Conservation (phyloP, 2,888 invertebrate genomes). For the Toxonevra muliebris region DNA sequence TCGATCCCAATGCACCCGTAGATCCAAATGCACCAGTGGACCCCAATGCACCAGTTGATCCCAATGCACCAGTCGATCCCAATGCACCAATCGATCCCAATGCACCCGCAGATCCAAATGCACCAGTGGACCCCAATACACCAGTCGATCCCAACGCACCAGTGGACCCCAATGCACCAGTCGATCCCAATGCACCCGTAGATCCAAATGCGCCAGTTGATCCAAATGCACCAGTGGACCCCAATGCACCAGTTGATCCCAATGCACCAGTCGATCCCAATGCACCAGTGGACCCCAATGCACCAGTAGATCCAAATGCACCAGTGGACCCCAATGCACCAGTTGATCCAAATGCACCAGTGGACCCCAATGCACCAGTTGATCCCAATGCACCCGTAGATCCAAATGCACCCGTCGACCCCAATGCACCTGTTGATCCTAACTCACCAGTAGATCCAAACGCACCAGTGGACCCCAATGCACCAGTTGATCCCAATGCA, state of each 20-base stretch:
- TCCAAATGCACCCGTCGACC: slow-evolving; percentile 23
- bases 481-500: slow-evolving; percentile 24
- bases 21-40: slow-evolving; percentile 31
- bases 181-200: slow-evolving; percentile 28
- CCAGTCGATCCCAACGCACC: slow-evolving; percentile 26
- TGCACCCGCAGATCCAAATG: slow-evolving; percentile 23
- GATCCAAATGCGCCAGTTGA: slow-evolving; percentile 27
- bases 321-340: slow-evolving; percentile 27
- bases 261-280: slow-evolving; percentile 22
- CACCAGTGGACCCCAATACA: slow-evolving; percentile 18
- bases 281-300: slow-evolving; percentile 22
- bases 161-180: slow-evolving; percentile 35
- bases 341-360: slow-evolving; percentile 27
- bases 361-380: not conserved
- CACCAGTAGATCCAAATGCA: slow-evolving; percentile 21
- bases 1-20: slow-evolving; percentile 7
- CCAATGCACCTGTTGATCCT: slow-evolving; percentile 21
- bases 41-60: slow-evolving; percentile 10
- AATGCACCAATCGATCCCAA: slow-evolving; percentile 32
- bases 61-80: slow-evolving; percentile 22
- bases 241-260: slow-evolving; percentile 25
- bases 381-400: slow-evolving; percentile 25
- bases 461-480: slow-evolving; percentile 33
- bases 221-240: slow-evolving; percentile 23
- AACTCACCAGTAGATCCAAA: slow-evolving; percentile 29